phyloP scores from a whole-genome alignment of 2,888 invertebrate species.

The Brassicogethes aeneus region DNA sequence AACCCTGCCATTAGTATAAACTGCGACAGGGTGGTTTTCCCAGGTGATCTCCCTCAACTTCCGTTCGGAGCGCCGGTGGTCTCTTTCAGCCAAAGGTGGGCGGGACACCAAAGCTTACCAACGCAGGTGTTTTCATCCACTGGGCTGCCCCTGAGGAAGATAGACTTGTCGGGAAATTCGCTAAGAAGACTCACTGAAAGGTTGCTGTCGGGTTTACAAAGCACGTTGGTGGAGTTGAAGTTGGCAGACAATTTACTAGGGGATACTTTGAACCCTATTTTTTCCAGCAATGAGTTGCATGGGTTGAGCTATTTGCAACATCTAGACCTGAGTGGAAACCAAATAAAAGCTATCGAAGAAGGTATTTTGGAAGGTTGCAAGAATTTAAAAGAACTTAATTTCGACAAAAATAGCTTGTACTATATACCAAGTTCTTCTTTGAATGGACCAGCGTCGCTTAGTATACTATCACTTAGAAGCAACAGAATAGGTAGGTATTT shows the following conservation, averaged over 20 bases:
- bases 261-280: slow-evolving; percentile 83
- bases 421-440: slow-evolving; percentile 69
- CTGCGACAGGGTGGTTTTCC: slow-evolving; percentile 76
- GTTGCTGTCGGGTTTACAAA: slow-evolving; percentile 56
- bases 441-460: slow-evolving; percentile 69
- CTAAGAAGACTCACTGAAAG: slow-evolving; percentile 71
- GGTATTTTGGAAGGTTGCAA: slow-evolving; percentile 78
- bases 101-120: slow-evolving; percentile 74
- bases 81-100: slow-evolving; percentile 68
- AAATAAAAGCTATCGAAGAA: slow-evolving; percentile 74
- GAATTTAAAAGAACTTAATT: slow-evolving; percentile 64
- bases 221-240: slow-evolving; percentile 59
- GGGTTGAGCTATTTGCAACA: slow-evolving; percentile 62
- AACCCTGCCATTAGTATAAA: slow-evolving; percentile 59
- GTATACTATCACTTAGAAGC: slow-evolving; percentile 62
- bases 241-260: slow-evolving; percentile 78
- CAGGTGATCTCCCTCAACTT: slow-evolving; percentile 65
- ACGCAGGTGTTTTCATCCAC: slow-evolving; percentile 67
- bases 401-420: slow-evolving; percentile 73
- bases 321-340: slow-evolving; percentile 73
- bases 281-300: slow-evolving; percentile 77
- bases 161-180: slow-evolving; percentile 78
- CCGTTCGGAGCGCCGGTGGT: slow-evolving; percentile 75
- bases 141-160: slow-evolving; percentile 60
- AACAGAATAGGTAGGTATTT: slow-evolving; percentile 68